Conservation (phyloP, 2,888 invertebrate genomes). For the Aphodius sticticus region DNA sequence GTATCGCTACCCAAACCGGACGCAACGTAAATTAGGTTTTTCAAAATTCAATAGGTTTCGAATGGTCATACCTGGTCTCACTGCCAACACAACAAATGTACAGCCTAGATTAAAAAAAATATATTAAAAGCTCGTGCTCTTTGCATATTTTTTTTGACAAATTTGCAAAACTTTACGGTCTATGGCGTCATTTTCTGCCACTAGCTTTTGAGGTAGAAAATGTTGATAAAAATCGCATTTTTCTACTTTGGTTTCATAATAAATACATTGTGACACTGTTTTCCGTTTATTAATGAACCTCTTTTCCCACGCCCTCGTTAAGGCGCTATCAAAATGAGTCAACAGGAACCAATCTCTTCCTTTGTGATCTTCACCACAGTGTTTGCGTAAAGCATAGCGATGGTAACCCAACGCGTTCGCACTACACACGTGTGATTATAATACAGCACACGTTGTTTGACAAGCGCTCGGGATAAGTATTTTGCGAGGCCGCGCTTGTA, state of each 20-base stretch:
- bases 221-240: too few species aligned
- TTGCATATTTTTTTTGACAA: too few species aligned
- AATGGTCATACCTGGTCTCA: background rate
- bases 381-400: conserved; percentile 11
- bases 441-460: conserved; percentile 22
- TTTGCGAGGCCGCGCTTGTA: conserved; percentile 19
- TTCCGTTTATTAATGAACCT: too few species aligned
- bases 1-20: background rate
- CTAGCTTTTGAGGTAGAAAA: too few species aligned
- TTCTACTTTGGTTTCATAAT: too few species aligned
- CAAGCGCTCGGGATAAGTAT: conserved; percentile 22
- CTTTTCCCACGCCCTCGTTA: too few species aligned
- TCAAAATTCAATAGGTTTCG: background rate
- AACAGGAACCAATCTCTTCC: background rate
- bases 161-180: too few species aligned
- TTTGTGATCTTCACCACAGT: background rate
- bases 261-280: too few species aligned
- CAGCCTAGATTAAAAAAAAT: background rate
- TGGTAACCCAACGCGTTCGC: background rate
- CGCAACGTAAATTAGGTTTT: background rate
- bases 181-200: too few species aligned
- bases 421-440: conserved; percentile 17
- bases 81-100: background rate
- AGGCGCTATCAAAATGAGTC: too few species aligned
- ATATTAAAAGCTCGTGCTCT: too few species aligned